Evolutionary conservation across 2,113 vertebrate genomes (phyloP).

Genomic region (Antigone vipio): DNA sequence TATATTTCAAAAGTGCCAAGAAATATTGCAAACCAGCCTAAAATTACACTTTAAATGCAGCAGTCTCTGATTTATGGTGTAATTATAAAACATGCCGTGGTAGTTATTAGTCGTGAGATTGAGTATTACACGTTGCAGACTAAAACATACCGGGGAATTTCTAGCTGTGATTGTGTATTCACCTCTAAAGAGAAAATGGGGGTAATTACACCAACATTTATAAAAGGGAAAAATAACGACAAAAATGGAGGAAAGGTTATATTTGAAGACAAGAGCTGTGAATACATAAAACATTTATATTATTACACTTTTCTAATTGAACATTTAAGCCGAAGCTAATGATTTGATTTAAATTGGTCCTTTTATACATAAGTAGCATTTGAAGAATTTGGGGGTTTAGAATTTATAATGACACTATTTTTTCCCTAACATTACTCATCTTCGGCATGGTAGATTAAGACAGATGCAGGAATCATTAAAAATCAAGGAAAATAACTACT

Average conservation of each 20-base stretch:
- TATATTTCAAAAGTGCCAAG: neutral
- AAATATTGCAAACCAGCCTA: neutral
- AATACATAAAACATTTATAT: conserved; percentile 10
- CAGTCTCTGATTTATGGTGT: conserved; percentile 12
- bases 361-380: conserved; percentile 17
- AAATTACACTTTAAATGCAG: neutral
- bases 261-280: conserved; percentile 2
- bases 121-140: neutral
- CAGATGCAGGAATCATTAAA: conserved; percentile 12
- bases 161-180: conserved; percentile 23
- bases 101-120: conserved; percentile 23
- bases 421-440: conserved; percentile 21
- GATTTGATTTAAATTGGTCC: conserved; percentile 9
- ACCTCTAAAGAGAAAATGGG: conserved; percentile 33
- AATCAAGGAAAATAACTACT: conserved; percentile 29
- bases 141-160: neutral
- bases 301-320: conserved; percentile 21
- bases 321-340: conserved; percentile 8
- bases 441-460: neutral
- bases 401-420: conserved; percentile 21
- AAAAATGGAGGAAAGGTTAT: conserved; percentile 4
- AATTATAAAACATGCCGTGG: conserved; percentile 27
- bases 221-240: neutral
- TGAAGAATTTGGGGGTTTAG: neutral
- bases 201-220: conserved; percentile 30